Percentiles rank a stretch among this genome's conserved stretches.
phyloP scores from a whole-genome alignment of 2,888 invertebrate genomes.

The Noctua janthe region DNA sequence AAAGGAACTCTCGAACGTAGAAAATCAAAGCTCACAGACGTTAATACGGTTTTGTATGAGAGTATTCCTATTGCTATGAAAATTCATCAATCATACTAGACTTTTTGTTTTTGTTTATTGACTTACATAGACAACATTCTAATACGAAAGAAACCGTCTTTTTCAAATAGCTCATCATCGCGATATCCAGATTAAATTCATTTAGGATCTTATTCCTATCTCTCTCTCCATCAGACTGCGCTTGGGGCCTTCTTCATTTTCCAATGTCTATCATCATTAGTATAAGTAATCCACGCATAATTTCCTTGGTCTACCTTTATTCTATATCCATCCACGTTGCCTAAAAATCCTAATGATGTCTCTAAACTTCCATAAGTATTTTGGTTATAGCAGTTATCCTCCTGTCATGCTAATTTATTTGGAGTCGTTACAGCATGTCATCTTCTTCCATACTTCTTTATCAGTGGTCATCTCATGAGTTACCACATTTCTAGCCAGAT shows the following conservation, averaged over 20 bases:
- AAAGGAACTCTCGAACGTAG: slow-evolving; percentile 15
- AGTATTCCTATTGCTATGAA: slow-evolving; percentile 21
- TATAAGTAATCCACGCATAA: neutral
- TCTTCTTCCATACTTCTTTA: neutral
- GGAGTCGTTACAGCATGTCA: neutral
- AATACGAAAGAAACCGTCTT: neutral
- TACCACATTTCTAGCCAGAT: too few species aligned
- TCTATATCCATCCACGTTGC: neutral
- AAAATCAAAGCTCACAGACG: slow-evolving; percentile 19
- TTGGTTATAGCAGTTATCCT: neutral
- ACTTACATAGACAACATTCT: neutral
- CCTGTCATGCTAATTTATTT: neutral
- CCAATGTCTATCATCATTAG: neutral
- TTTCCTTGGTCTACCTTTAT: neutral
- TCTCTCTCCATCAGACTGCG: too few species aligned
- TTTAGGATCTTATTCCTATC: neutral
- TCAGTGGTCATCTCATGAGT: neutral
- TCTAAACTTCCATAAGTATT: neutral
- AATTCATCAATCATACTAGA: slow-evolving; percentile 17
- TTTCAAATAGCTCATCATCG: neutral
- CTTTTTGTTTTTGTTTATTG: neutral
- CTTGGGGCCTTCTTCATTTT: neutral
- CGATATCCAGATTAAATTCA: neutral
- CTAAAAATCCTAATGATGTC: too few species aligned
- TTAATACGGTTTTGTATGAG: slow-evolving; percentile 17